Evolutionary conservation across 2,113 vertebrate species (phyloP).

Genomic region (Pseudopodoces humilis): DNA sequence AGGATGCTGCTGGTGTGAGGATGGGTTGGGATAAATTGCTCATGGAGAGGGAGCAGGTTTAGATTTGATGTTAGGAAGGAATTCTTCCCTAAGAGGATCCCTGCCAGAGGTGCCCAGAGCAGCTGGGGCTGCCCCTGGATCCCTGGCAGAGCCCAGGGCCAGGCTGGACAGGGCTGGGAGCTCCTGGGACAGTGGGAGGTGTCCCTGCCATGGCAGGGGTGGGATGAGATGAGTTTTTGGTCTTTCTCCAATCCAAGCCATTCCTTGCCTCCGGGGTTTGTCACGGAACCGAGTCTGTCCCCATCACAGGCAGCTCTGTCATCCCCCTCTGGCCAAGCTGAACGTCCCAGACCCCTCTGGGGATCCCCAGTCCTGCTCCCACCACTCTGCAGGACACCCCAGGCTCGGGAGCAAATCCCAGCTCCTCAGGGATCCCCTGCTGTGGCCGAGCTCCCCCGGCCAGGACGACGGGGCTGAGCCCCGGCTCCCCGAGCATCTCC

Average conservation of each 20-base stretch:
- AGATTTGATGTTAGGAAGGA: not conserved
- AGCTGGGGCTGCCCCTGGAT: not conserved
- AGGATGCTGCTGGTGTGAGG: not conserved
- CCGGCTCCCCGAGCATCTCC: rapidly evolving
- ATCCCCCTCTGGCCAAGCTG: rapidly evolving
- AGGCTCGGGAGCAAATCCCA: not conserved
- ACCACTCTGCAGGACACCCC: rapidly evolving
- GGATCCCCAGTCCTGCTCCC: not conserved
- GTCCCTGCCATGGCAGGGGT: not conserved
- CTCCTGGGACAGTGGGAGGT: rapidly evolving
- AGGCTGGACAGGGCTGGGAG: not conserved
- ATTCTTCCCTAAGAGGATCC: not conserved
- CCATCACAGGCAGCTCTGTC: not conserved
- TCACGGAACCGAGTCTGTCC: rapidly evolving
- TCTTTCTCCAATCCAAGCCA: not conserved
- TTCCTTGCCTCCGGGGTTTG: not conserved
- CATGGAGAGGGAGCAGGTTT: rapidly evolving
- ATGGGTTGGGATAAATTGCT: not conserved
- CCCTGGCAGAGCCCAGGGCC: not conserved
- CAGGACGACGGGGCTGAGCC: not conserved
- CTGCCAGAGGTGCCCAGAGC: not conserved
- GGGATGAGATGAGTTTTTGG: not conserved
- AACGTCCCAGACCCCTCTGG: not conserved
- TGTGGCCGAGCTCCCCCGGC: not conserved
- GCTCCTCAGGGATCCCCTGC: rapidly evolving